Base-by-base conservation (phyloP, 1,140 invertebrate genomes). In the Campoletis sonorensis region DNA sequence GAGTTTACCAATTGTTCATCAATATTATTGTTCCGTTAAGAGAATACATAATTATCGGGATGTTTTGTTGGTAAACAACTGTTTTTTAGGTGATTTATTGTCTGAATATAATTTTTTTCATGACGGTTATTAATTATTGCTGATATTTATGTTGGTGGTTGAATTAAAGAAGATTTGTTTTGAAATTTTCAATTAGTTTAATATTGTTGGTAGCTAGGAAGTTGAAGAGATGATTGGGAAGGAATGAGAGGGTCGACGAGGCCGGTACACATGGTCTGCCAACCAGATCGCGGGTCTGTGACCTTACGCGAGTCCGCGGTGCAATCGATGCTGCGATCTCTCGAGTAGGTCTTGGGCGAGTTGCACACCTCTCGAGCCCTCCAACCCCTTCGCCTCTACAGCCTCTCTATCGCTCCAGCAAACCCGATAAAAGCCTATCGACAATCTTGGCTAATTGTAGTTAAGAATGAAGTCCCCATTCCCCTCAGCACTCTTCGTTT, bases 221-320 rank as follows among this genome's bases (percentile, higher is more conserved):
- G 33, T 33, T 33, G 70, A 67, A 80, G 73, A 33, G 85, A 16
- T n/a, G 71, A 73, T 10, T 23, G 75, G 83, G 82, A 85, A 79
- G 81, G 84, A 58, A 61, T 40, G 26, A 18, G 79, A 64, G 61
- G 23, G 23, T 23, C n/a, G 23, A 23, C n/a, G 23, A 64, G 23
- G 23, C 23, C 4, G 23, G 61, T 89, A 87, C 88, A 90, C 88
- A 89, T 90, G 89, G 87, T 81, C 85, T 90, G 81, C 88, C 89
- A 90, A 90, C 89, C 89, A 90, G 87, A 90, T 90, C 89, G 87
- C 85, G 83, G 89, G 88, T 90, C 88, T 90, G 86, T 89, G 89
- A 90, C 89, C 89, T 88, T 88, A 85, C 76, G 81, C 79, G 84
- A 78, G 81, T 77, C 72, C 79, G 84, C 80, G 81, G 82, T 84